phyloP scores from a whole-genome alignment of 2,113 vertebrate species.

The Cyprinodon variegatus region DNA sequence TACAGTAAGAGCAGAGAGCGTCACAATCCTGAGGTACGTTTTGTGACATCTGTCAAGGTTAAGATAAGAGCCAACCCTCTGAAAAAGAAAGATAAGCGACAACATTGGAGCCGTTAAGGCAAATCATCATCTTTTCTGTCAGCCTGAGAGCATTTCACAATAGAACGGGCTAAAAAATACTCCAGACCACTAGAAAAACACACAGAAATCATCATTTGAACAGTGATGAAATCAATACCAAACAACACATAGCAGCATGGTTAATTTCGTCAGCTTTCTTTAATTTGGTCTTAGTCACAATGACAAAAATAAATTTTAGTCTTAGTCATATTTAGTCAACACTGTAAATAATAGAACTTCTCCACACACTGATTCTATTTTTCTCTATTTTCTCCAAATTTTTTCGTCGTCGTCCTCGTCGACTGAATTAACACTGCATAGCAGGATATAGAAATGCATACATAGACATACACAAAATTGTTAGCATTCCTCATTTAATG shows the following conservation, averaged over 20 bases:
- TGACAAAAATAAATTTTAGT: too few species aligned
- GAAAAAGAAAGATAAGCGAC: conserved; percentile 58
- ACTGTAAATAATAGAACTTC: too few species aligned
- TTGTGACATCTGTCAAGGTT: conserved; percentile 27
- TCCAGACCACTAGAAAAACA: background rate
- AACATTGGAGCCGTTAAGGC: conserved; percentile 17
- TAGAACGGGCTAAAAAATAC: background rate
- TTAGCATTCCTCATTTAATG: too few species aligned
- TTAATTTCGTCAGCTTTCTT: too few species aligned
- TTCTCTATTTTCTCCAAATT: too few species aligned
- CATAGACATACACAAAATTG: too few species aligned
- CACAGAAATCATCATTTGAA: background rate
- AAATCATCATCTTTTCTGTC: conserved; percentile 25
- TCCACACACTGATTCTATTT: too few species aligned
- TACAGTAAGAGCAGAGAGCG: conserved; percentile 9
- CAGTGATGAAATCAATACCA: background rate
- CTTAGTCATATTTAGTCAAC: too few species aligned
- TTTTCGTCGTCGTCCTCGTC: too few species aligned
- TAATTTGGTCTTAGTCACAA: too few species aligned
- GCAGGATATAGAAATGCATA: background rate
- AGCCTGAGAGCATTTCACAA: conserved; percentile 15
- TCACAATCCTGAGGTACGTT: conserved; percentile 28
- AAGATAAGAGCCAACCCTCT: conserved; percentile 49
- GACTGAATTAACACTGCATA: too few species aligned
- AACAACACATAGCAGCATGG: background rate